These are phyloP conservation scores for Natator depressus DNA, from an alignment of 2,113 vertebrate genomes.

Conservation along the genomic window DNA sequence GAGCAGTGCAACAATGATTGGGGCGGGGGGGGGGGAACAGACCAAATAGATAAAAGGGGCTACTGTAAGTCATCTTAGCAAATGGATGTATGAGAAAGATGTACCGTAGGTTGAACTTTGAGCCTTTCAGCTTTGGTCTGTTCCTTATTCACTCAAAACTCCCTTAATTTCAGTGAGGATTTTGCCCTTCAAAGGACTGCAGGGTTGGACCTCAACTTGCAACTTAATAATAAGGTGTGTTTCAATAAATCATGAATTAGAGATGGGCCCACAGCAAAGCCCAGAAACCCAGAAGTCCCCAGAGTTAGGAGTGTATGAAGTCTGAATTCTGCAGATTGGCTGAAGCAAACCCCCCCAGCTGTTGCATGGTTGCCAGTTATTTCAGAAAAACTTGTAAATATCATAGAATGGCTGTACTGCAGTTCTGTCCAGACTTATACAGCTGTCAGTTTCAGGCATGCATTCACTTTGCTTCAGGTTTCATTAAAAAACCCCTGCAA, in stretches of 20 bases:
- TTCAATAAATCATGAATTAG: background rate
- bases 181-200: background rate
- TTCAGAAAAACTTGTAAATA: background rate
- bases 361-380: background rate
- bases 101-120: background rate
- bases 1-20: background rate
- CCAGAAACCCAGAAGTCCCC: background rate
- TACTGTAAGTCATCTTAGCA: background rate
- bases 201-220: background rate
- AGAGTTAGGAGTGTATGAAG: background rate
- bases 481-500: background rate
- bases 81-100: background rate
- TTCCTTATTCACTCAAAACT: background rate
- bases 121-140: background rate
- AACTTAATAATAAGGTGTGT: rapidly evolving
- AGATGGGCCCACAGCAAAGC: background rate
- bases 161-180: background rate
- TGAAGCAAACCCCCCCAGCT: background rate
- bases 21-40: too few relatives aligned
- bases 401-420: rapidly evolving
- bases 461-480: background rate
- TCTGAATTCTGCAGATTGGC: background rate
- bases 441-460: rapidly evolving
- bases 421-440: rapidly evolving
- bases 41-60: background rate